phyloP scores from a whole-genome alignment of 2,113 vertebrate genomes.

The Numida meleagris region DNA sequence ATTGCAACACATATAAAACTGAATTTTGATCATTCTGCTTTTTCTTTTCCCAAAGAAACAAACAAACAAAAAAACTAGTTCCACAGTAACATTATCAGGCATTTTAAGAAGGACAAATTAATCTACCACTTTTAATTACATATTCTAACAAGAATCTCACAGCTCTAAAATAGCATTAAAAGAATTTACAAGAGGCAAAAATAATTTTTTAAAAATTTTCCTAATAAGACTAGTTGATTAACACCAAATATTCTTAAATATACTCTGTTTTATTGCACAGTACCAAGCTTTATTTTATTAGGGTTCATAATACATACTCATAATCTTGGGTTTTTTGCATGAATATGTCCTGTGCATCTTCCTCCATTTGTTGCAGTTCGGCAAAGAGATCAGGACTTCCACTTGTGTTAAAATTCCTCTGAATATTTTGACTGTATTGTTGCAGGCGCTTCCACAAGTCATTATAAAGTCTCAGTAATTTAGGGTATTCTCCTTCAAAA shows the following conservation, averaged over 20 bases:
- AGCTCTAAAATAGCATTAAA: neutral
- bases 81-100: neutral
- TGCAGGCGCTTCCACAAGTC: conserved; percentile 97
- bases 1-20: neutral
- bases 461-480: conserved; percentile 92
- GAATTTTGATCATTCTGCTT: neutral
- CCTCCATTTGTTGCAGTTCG: conserved; percentile 80
- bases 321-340: conserved; percentile 85
- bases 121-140: neutral
- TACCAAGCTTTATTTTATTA: neutral
- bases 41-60: neutral
- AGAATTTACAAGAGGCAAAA: neutral
- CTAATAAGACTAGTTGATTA: neutral
- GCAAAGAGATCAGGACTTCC: conserved; percentile 77
- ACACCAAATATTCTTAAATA: neutral
- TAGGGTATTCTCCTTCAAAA: conserved; percentile 97
- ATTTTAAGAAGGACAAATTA: neutral
- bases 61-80: neutral
- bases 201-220: neutral
- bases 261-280: neutral
- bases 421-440: conserved; percentile 89
- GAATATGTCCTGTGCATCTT: conserved; percentile 87
- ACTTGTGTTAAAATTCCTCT: conserved; percentile 79
- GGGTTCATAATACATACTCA: conserved; percentile 81
- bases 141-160: neutral